Percentiles rank a stretch among this genome's conserved stretches.
These are phyloP conservation scores for Apogon talboti DNA, from an alignment of 2,797 vertebrate species.

Conservation along the genomic window DNA sequence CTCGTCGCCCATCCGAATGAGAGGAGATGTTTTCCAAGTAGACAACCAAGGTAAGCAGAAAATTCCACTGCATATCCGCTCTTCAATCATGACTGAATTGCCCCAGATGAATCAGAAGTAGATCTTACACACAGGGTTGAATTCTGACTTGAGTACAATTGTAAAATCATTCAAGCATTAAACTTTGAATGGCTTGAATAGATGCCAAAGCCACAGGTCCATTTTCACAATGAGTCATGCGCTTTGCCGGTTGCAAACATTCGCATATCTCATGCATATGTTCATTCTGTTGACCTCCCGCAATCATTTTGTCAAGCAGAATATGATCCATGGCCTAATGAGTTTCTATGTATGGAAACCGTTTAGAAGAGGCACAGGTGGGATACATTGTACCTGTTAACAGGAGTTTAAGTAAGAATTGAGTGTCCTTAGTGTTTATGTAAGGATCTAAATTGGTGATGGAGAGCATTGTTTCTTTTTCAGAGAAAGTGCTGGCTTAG, in stretches of 20 bases:
- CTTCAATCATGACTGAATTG: conserved; percentile 21
- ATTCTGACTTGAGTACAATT: conserved; percentile 45
- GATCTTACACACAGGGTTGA: conserved; percentile 30
- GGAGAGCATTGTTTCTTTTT: conserved; percentile 47
- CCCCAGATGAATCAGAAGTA: conserved; percentile 37
- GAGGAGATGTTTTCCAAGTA: conserved; percentile 89
- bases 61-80: neutral
- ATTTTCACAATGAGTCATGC: conserved; percentile 36
- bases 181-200: conserved; percentile 35
- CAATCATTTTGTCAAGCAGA: conserved; percentile 42
- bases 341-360: conserved; percentile 20
- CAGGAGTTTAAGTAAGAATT: conserved; percentile 20
- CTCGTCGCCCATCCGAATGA: conserved; percentile 57
- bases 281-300: conserved; percentile 21
- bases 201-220: conserved; percentile 50
- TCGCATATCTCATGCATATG: conserved; percentile 23
- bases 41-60: conserved; percentile 84
- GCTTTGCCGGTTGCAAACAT: conserved; percentile 24
- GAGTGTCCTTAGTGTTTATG: conserved; percentile 35
- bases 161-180: conserved; percentile 44
- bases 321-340: conserved; percentile 25
- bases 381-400: conserved; percentile 24
- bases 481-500: conserved; percentile 40
- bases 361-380: conserved; percentile 43
- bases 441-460: conserved; percentile 6